Percentiles rank a stretch among this genome's conserved stretches.
phyloP scores from a whole-genome alignment of 2,797 vertebrate genomes.

The Geotrypetes seraphini region DNA sequence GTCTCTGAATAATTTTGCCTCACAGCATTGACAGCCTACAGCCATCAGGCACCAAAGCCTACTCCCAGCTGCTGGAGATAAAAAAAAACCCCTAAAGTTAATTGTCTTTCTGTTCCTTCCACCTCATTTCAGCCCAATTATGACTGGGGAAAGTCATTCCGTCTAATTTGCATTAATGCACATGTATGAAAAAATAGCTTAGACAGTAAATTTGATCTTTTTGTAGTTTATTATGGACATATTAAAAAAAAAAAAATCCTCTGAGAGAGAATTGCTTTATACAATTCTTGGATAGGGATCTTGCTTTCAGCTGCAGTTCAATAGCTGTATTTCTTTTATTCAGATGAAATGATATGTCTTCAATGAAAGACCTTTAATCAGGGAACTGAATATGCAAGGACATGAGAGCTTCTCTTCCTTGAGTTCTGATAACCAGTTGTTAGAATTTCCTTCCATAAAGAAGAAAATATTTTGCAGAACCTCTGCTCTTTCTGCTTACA shows the following conservation, averaged over 20 bases:
- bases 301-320: neutral
- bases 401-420: neutral
- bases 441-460: neutral
- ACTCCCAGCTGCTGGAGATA: conserved; percentile 61
- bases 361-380: neutral
- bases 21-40: conserved; percentile 53
- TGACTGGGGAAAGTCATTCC: conserved; percentile 57
- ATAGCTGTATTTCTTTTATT: neutral
- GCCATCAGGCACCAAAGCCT: conserved; percentile 48
- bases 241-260: conserved; percentile 26
- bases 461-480: neutral
- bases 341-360: neutral
- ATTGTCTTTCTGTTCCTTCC: conserved; percentile 82
- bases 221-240: conserved; percentile 7
- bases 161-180: conserved; percentile 63
- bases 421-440: neutral
- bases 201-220: conserved; percentile 30
- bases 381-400: neutral
- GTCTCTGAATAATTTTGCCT: conserved; percentile 69
- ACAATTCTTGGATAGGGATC: conserved; percentile 14
- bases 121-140: conserved; percentile 82
- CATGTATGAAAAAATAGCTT: conserved; percentile 53
- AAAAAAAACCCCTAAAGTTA: conserved; percentile 59
- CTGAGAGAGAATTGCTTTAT: conserved; percentile 11
- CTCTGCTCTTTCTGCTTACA: neutral